Percentiles rank a stretch among this genome's conserved stretches.
Conservation (phyloP, 2,113 vertebrate genomes). For the Microtus montanus region DNA sequence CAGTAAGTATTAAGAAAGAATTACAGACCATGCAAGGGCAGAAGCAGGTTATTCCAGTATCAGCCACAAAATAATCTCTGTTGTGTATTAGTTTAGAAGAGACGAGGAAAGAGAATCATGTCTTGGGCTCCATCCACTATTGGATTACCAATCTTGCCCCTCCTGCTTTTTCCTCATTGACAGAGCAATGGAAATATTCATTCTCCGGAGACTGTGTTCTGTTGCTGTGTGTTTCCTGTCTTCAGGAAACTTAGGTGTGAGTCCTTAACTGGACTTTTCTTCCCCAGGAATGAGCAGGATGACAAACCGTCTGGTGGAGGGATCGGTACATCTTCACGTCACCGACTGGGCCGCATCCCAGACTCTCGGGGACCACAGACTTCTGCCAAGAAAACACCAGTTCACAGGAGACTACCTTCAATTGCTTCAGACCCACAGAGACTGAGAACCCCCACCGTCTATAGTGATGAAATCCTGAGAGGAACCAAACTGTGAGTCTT, state of each 20-base stretch:
- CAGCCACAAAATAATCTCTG: no score
- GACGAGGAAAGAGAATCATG: not conserved
- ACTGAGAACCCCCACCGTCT: constrained; percentile 81
- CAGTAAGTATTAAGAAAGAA: constrained; percentile 81
- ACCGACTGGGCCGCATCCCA: not conserved
- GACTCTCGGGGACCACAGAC: constrained; percentile 49
- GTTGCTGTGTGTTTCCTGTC: no score
- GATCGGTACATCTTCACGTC: constrained; percentile 34
- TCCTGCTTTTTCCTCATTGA: not conserved
- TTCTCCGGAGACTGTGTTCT: not conserved
- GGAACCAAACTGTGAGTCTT: constrained; percentile 88
- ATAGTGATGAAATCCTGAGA: constrained; percentile 83
- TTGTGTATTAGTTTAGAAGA: not conserved
- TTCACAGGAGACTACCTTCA: constrained; percentile 82
- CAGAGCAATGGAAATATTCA: not conserved
- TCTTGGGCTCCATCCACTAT: not conserved
- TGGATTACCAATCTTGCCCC: not conserved
- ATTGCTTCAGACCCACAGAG: constrained; percentile 81
- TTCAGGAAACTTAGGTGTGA: not conserved
- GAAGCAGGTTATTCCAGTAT: not conserved
- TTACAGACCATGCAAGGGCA: fast-evolving
- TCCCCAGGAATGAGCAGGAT: constrained; percentile 85
- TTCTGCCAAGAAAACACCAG: constrained; percentile 81
- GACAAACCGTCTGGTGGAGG: constrained; percentile 68
- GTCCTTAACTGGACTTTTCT: not conserved